phyloP scores from a whole-genome alignment of 1,140 invertebrate species.

The Stenopsyche tienmushanensis region DNA sequence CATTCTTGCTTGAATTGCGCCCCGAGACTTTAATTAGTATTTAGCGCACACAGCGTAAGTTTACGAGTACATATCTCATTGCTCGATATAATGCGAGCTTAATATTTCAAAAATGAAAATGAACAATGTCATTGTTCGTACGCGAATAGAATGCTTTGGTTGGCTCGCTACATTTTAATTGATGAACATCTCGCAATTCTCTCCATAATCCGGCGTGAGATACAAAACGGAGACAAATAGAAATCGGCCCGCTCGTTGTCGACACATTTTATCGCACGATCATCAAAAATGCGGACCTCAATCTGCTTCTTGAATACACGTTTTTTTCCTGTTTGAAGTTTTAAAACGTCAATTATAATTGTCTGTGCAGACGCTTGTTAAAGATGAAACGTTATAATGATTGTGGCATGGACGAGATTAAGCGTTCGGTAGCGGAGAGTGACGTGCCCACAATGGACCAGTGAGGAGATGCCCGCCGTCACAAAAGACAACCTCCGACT shows the following conservation, averaged over 20 bases:
- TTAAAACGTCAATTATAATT: constrained; percentile 21
- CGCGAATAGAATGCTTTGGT: too few relatives aligned
- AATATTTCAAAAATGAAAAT: too few relatives aligned
- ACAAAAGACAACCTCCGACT: too few relatives aligned
- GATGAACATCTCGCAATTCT: too few relatives aligned
- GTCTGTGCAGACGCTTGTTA: constrained; percentile 18
- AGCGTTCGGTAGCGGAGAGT: constrained; percentile 19
- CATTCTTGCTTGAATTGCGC: not conserved
- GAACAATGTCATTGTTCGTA: too few relatives aligned
- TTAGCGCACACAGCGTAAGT: too few relatives aligned
- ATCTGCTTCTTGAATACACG: not conserved
- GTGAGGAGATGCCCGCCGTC: too few relatives aligned
- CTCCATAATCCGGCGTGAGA: too few relatives aligned
- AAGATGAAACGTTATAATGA: constrained; percentile 6
- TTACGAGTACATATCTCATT: too few relatives aligned
- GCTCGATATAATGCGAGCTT: too few relatives aligned
- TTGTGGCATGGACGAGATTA: too few relatives aligned
- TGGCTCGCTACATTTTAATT: constrained; percentile 10
- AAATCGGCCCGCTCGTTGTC: not conserved
- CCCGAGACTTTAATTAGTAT: too few relatives aligned
- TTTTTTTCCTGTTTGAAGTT: constrained; percentile 17
- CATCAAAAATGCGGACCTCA: not conserved
- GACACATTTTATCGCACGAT: not conserved
- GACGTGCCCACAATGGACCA: constrained; percentile 1
- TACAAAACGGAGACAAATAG: not conserved